Conservation (phyloP, 2,797 vertebrate species). For the Brachymystax lenok region DNA sequence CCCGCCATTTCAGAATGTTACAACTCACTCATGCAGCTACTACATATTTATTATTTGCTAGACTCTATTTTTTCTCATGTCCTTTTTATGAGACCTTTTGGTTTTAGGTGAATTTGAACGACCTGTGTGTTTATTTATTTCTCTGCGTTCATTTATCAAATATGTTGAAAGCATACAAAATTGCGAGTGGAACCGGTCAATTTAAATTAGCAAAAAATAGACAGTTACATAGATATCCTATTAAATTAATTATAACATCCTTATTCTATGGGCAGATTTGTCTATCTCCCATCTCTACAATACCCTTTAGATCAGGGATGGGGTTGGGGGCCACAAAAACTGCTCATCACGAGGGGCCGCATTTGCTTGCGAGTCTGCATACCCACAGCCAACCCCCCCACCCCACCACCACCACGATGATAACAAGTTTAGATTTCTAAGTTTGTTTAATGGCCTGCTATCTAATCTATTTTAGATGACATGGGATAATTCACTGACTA, state of each 20-base stretch:
- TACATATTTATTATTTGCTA: constrained; percentile 39
- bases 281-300: constrained; percentile 3
- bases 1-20: constrained; percentile 64
- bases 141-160: constrained; percentile 44
- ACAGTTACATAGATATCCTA: background rate
- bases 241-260: no score
- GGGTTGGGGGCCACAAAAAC: no score
- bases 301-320: constrained; percentile 14
- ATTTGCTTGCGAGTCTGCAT: no score
- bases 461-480: no score
- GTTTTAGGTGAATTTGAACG: constrained; percentile 28
- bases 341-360: no score
- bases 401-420: no score
- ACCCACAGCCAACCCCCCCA: no score
- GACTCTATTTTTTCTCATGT: constrained; percentile 25
- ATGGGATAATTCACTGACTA: no score
- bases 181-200: background rate
- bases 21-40: constrained; percentile 42
- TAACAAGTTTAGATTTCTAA: no score
- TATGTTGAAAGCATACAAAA: background rate
- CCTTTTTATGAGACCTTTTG: constrained; percentile 17
- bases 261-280: no score
- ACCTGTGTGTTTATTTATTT: constrained; percentile 56
- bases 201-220: constrained; percentile 7
- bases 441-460: no score